These are phyloP conservation scores for Thaumetopoea pityocampa DNA, from an alignment of 1,140 invertebrate genomes.

Conservation along the genomic window DNA sequence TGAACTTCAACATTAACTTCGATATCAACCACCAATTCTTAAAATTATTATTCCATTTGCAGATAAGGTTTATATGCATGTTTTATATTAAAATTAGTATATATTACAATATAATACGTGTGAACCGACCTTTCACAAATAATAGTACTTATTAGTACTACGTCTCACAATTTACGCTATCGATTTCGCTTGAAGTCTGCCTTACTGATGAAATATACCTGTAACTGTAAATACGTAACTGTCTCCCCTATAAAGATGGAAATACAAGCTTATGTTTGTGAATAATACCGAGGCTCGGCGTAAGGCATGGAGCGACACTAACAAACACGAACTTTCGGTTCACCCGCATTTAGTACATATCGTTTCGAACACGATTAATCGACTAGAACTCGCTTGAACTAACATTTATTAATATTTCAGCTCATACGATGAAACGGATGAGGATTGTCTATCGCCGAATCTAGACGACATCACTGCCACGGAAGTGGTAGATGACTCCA, in stretches of 20 bases:
- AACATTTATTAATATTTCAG: slow-evolving; percentile 48
- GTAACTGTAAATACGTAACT: slow-evolving; percentile 48
- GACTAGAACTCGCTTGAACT: not conserved
- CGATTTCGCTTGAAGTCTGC: slow-evolving; percentile 53
- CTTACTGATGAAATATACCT: slow-evolving; percentile 69
- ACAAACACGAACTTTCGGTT: slow-evolving; percentile 42
- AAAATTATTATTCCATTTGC: too few species aligned
- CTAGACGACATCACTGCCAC: slow-evolving; percentile 77
- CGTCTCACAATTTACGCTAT: slow-evolving; percentile 16
- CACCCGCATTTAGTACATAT: slow-evolving; percentile 73
- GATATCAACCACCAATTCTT: too few species aligned
- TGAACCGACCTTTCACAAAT: slow-evolving; percentile 2
- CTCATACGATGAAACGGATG: slow-evolving; percentile 81
- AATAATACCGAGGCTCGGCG: slow-evolving; percentile 48
- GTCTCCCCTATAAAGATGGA: slow-evolving; percentile 22
- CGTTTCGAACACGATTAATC: slow-evolving; percentile 1
- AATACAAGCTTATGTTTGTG: slow-evolving; percentile 60
- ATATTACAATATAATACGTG: too few species aligned
- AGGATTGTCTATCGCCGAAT: slow-evolving; percentile 79
- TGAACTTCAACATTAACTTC: too few species aligned
- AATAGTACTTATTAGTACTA: slow-evolving; percentile 3
- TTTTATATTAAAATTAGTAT: too few species aligned
- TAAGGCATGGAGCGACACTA: slow-evolving; percentile 67
- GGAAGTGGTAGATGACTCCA: slow-evolving; percentile 69
- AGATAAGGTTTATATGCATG: too few species aligned